A percentile compares a stretch with the other conserved stretches of the same genome.
phyloP scores from a whole-genome alignment of 2,113 vertebrate species.

The Limanda limanda region DNA sequence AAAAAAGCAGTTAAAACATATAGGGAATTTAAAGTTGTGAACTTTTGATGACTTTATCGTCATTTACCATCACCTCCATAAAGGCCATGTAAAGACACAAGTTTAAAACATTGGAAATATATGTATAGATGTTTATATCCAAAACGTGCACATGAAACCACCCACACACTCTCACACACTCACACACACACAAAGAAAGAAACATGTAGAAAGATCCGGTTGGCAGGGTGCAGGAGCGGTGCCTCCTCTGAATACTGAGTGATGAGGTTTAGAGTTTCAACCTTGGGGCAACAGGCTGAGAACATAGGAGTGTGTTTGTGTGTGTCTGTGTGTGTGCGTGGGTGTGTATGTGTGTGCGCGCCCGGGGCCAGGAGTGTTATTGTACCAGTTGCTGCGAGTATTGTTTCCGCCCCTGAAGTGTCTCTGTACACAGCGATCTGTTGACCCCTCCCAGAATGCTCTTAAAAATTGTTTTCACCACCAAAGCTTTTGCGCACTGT shows the following conservation, averaged over 20 bases:
- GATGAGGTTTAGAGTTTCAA: slow-evolving; percentile 72
- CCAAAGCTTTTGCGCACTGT: slow-evolving; percentile 40
- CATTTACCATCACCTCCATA: no score
- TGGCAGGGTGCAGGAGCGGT: slow-evolving; percentile 34
- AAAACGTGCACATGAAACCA: no score
- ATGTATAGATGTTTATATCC: no score
- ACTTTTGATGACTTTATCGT: no score
- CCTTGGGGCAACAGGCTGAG: slow-evolving; percentile 55
- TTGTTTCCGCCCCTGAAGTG: slow-evolving; percentile 63
- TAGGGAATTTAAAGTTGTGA: no score
- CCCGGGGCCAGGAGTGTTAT: slow-evolving; percentile 51
- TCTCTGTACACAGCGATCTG: slow-evolving; percentile 44
- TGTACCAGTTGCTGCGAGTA: slow-evolving; percentile 45
- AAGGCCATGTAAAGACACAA: no score
- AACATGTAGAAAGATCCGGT: slow-evolving; percentile 25
- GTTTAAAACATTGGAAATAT: no score
- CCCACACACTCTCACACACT: no score
- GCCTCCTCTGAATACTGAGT: slow-evolving; percentile 36
- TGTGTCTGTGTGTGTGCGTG: slow-evolving; percentile 25
- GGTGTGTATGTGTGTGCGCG: slow-evolving; percentile 9
- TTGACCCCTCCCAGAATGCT: slow-evolving; percentile 61
- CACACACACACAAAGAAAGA: slow-evolving; percentile 11
- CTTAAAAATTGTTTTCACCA: slow-evolving; percentile 52
- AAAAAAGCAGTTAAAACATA: no score
- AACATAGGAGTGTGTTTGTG: slow-evolving; percentile 21